Conservation (phyloP, 2,113 vertebrate genomes). For the Nyctereutes procyonoides region DNA sequence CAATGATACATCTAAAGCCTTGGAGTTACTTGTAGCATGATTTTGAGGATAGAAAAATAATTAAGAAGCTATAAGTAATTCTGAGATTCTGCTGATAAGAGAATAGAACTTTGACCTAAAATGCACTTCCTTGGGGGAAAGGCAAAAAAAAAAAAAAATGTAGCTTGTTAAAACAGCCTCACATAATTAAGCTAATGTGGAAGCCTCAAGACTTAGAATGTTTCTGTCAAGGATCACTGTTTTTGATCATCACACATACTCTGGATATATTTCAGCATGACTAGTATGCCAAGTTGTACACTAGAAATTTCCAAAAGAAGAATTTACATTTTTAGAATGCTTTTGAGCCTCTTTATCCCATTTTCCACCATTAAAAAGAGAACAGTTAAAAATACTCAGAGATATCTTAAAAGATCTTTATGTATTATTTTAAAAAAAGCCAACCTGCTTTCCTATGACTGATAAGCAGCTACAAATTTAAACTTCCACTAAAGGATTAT, state of each 20-base stretch:
- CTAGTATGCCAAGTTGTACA: not conserved
- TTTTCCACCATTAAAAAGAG: constrained; percentile 52
- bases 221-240: not conserved
- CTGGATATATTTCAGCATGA: not conserved
- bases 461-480: constrained; percentile 42
- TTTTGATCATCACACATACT: constrained; percentile 38
- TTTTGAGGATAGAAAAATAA: constrained; percentile 33
- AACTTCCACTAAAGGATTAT: constrained; percentile 47
- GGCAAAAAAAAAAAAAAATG: not conserved
- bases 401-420: constrained; percentile 32
- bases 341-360: not conserved
- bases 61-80: constrained; percentile 40
- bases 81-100: constrained; percentile 41
- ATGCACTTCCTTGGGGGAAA: not conserved
- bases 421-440: not conserved
- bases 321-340: constrained; percentile 53
- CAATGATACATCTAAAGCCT: not conserved
- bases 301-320: constrained; percentile 55
- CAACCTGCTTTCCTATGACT: not conserved
- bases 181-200: not conserved
- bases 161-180: constrained; percentile 5
- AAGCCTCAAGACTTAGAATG: not conserved
- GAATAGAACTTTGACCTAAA: constrained; percentile 1
- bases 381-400: constrained; percentile 42
- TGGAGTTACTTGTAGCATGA: constrained; percentile 8